These are phyloP conservation scores for Hymenochirus boettgeri DNA, from an alignment of 2,113 vertebrate genomes.

Conservation along the genomic window DNA sequence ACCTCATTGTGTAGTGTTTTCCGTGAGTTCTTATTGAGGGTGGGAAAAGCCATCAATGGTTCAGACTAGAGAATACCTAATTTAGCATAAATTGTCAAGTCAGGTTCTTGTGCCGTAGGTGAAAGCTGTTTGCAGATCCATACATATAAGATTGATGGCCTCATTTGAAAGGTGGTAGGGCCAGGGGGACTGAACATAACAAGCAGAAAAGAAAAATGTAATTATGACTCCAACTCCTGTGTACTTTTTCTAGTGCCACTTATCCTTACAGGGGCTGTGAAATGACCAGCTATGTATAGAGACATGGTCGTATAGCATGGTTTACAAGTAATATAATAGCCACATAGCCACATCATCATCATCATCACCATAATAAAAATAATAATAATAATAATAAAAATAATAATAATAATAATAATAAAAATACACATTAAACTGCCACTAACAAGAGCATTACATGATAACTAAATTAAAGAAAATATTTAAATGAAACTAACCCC, in stretches of 20 bases:
- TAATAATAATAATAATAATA: no score
- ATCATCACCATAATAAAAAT: no score
- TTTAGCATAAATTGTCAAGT: conserved; percentile 16
- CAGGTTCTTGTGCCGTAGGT: conserved; percentile 11
- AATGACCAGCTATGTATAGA: not conserved
- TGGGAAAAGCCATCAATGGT: not conserved
- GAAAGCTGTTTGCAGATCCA: conserved; percentile 20
- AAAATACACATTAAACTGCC: no score
- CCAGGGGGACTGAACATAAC: conserved; percentile 1
- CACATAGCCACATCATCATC: no score
- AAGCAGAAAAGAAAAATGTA: conserved; percentile 27
- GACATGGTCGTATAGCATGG: not conserved
- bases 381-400: no score
- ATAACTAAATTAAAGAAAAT: no score
- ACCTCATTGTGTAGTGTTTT: not conserved
- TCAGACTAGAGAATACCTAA: conserved; percentile 2
- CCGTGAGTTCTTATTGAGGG: not conserved
- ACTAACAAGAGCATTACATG: no score
- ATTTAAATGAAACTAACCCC: no score
- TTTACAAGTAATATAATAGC: no score
- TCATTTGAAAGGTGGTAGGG: conserved; percentile 25
- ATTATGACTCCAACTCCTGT: conserved; percentile 14
- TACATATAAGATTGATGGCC: conserved; percentile 12
- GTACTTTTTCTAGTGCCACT: conserved; percentile 16
- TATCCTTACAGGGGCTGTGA: conserved; percentile 15